Base-by-base conservation (phyloP, 2,797 vertebrate genomes). In the Ptychadena robeensis region DNA sequence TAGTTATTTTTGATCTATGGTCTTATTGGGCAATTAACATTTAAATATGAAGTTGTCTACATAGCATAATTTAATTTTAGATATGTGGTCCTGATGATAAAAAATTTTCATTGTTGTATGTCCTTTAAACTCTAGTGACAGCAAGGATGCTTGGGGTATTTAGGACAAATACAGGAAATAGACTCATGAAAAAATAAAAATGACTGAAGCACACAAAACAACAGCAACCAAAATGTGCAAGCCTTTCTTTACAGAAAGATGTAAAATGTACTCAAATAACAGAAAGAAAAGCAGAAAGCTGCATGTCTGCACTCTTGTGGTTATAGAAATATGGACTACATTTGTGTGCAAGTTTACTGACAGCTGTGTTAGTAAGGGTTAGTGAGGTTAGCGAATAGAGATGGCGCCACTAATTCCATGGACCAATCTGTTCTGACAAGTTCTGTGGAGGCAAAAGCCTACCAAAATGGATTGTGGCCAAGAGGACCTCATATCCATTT, bases 401-500 rank as follows among this genome's bases (percentile, higher is more conserved):
- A 81, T 76, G 86, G 85, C 79, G 81, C 85, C 80, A 70, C 73
- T 78, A 35, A 71, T 72, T 86, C 84, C 86, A 78, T 82, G 74
- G 87, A 86, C 64, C 48, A 74, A 79, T 68, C 48, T 75, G 31
- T 70, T 65, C 65, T 80, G 31, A 65, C 73, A 80, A 72, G 18
- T 83, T 48, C 73, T 82, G 40, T 87, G 82, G 81, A 86, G 80
- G 30, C 81, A 89, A 93, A 92, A 53, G 91, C 91, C 92, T 90
- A 92, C n/a, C 92, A 91, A 91, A 92, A 89, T 87, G 92, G 88
- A 93, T 86, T 89, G 91, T 28, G 28, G 93, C 90, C 86, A 66
- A 69, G 81, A 27, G n/a, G 25, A 81, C 67, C 87, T 91, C 90
- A 91, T 86, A 88, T 94, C 86, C 93, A 94, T 87, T 91, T 90